Percentiles rank a stretch among this genome's conserved stretches.
Evolutionary conservation across 2,797 vertebrate species (phyloP).

Genomic region (Mormyrops attenuatus): DNA sequence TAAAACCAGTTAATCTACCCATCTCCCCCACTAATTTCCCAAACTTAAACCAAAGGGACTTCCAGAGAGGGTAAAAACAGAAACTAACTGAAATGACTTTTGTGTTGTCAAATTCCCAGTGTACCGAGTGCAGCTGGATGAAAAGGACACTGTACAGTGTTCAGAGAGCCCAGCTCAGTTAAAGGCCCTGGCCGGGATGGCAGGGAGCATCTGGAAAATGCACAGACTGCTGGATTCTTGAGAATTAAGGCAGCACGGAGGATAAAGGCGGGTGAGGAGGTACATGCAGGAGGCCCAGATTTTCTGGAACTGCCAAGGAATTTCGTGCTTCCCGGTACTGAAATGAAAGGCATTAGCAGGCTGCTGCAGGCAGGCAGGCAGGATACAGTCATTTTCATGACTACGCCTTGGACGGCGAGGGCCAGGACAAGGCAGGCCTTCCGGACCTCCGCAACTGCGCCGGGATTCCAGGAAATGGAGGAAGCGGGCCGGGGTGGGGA

Average conservation of each 20-base stretch:
- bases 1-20: constrained; percentile 32
- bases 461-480: constrained; percentile 19
- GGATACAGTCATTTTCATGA: constrained; percentile 38
- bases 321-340: constrained; percentile 27
- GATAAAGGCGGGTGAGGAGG: constrained; percentile 1
- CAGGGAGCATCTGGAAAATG: not conserved
- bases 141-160: not conserved
- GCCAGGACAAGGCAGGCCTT: constrained; percentile 23
- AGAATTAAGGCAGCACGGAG: constrained; percentile 3
- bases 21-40: not conserved
- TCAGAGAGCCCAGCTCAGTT: not conserved
- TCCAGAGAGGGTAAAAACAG: not conserved
- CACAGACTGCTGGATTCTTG: not conserved
- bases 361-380: constrained; percentile 41
- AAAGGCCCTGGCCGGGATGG: not conserved
- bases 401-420: constrained; percentile 36
- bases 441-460: constrained; percentile 17
- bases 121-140: not conserved
- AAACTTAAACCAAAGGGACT: not conserved
- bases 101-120: not conserved
- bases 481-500: not conserved
- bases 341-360: constrained; percentile 45
- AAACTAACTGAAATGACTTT: not conserved
- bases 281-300: constrained; percentile 20
- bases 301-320: constrained; percentile 23